Base-by-base conservation (phyloP, 2,888 invertebrate genomes). In the Mayetiola destructor region DNA sequence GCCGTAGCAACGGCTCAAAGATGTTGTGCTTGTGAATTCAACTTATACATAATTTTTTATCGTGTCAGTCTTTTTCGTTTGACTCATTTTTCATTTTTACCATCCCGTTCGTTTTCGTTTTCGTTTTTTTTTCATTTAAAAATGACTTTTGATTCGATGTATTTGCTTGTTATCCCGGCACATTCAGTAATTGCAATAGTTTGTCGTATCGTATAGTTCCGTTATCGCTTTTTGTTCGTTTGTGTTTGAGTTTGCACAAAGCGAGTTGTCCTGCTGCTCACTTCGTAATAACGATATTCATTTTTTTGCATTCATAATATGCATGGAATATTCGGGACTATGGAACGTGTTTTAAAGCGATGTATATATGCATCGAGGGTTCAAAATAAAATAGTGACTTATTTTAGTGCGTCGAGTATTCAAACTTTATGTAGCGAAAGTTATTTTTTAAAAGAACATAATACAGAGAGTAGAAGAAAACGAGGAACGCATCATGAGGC, bases 351-450 rank as follows among this genome's bases (percentile, higher is more conserved):
- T 8, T 48, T 6, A n/a, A 27, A 27, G n/a, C 14, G 27, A 14
- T 23, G 48, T 5, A 39, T 9, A 48, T 27, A 14, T 23, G 10
- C 10, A 48, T n/a, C n/a, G n/a, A n/a, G 12, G 32, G 8, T 9
- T 32, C 14, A 27, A 42, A 42, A 23, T 23, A n/a, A 48, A 48
- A 42, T 27, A 12, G n/a, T 16, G 48, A 48, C 48, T 48, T 48
- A n/a, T n/a, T n/a, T n/a, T n/a, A n/a, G 27, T 48, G 27, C 48
- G 27, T 27, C 48, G 48, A 48, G 27, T 27, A 27, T 48, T n/a
- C n/a, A 48, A 48, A 48, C 23, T 48, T 27, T 48, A 48, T 48
- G 48, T 48, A 48, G 48, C 48, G 48, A 27, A 48, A 48, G 27
- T 48, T 48, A 48, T 48, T n/a, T 48, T 48, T 48, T 12, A 5